Evolutionary conservation across 2,888 invertebrate species (phyloP), one percentile per base, ranked within the genome.

Genomic region (Tipula lateralis): DNA sequence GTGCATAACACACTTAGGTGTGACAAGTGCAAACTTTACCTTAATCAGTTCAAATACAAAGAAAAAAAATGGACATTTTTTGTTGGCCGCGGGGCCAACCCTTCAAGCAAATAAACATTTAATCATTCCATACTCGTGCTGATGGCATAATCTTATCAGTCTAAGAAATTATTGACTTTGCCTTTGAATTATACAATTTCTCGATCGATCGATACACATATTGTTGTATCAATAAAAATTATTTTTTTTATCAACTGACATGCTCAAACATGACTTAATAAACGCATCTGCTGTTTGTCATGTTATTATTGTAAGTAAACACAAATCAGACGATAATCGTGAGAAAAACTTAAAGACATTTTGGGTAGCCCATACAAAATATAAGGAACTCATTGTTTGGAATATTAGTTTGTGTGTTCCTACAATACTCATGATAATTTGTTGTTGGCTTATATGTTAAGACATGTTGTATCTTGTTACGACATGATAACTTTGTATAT

Each of bases 391-490:
- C 66, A 66, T 66, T 66, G 66, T 66, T 66, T 24, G 2, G 24
- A 66, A 66, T 44, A 36, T 44, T 39, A 4, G 4, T 66, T 66
- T 66, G 1, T 66, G 66, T 24, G 66, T 24, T 32, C 44, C 19
- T 66, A 66, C 66, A 66, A 24, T 66, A 24, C 7, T 13, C 12
- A 16, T 1, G 6, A 16, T 9, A 66, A 7, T 3, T 24, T 66
- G 19, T 66, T 66, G 66, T 66, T 66, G 24, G 16, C 19, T 6
- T 19, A 50, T 5, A 19, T 19, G 4, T 32, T 66, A 66, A 24
- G 66, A 66, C 66, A 66, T 66, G 66, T 66, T 66, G 24, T 66
- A 66, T 66, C 66, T 66, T 66, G 66, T 66, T 66, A 66, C 66
- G 24, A 66, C 66, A 66, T 66, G 66, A 66, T 24, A 24, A 24